Percentiles rank a stretch among this genome's conserved stretches.
phyloP scores from a whole-genome alignment of 1,140 invertebrate genomes.

The Caenorhabditis latens region DNA sequence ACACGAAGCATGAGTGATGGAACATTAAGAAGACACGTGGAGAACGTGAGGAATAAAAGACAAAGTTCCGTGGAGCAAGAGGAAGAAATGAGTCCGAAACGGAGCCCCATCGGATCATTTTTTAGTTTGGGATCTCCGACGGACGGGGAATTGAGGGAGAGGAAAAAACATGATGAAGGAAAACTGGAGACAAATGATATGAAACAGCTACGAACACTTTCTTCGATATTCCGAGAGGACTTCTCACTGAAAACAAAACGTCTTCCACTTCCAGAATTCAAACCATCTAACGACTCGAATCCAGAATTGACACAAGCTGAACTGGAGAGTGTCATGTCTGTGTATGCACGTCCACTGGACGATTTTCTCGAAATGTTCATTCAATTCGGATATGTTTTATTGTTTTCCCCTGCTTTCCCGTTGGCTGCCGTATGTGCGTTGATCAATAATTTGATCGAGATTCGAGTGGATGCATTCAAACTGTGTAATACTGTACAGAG shows the following conservation, averaged over 20 bases:
- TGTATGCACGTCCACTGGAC: constrained; percentile 90
- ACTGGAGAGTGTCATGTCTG: constrained; percentile 70
- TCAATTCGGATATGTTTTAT: constrained; percentile 90
- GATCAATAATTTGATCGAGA: constrained; percentile 92
- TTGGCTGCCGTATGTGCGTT: constrained; percentile 91
- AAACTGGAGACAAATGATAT: neutral
- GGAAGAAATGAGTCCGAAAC: neutral
- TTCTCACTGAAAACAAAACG: constrained; percentile 53
- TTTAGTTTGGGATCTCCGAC: constrained; percentile 31
- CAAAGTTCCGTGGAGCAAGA: constrained; percentile 38
- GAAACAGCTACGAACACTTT: neutral
- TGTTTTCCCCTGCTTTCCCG: constrained; percentile 96
- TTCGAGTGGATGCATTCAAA: constrained; percentile 94
- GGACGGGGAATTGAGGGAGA: neutral
- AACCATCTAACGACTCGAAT: constrained; percentile 52
- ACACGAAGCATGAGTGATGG: constrained; percentile 77
- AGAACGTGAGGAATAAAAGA: constrained; percentile 70
- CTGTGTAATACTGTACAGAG: constrained; percentile 92
- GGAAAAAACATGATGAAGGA: neutral
- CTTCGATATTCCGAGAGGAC: constrained; percentile 45
- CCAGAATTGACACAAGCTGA: constrained; percentile 70
- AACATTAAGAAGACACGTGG: constrained; percentile 74
- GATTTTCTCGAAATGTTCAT: constrained; percentile 98
- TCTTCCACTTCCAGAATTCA: constrained; percentile 71
- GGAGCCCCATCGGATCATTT: neutral